phyloP scores from a whole-genome alignment of 2,797 vertebrate species.

The Valencia hispanica region DNA sequence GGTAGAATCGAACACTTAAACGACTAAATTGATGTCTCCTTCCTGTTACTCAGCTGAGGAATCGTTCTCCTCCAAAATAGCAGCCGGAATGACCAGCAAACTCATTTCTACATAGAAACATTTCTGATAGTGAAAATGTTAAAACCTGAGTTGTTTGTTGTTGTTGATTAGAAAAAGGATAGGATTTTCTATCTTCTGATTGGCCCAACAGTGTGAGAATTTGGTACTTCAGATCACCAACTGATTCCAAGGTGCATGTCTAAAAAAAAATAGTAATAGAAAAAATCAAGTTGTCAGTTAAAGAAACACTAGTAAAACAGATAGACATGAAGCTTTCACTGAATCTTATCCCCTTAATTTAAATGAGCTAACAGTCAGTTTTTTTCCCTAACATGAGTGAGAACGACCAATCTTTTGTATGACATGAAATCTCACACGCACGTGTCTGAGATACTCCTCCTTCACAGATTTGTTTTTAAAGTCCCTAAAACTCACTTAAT shows the following conservation, averaged over 20 bases:
- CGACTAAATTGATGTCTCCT: too few species aligned
- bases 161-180: background rate
- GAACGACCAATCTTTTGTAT: constrained; percentile 18
- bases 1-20: background rate
- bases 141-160: too few species aligned
- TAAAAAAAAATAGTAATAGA: background rate
- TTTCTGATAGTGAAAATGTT: too few species aligned
- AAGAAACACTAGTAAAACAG: background rate
- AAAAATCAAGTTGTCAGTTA: background rate
- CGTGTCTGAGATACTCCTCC: constrained; percentile 78
- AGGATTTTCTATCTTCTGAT: background rate
- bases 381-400: constrained; percentile 11
- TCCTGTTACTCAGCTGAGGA: too few species aligned
- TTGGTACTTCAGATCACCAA: too few species aligned
- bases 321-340: constrained; percentile 8
- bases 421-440: constrained; percentile 85
- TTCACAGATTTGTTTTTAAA: constrained; percentile 73
- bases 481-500: constrained; percentile 78
- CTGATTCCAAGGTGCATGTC: background rate
- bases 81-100: too few species aligned
- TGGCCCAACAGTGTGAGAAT: too few species aligned
- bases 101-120: background rate
- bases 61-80: too few species aligned
- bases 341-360: background rate
- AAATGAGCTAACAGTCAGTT: background rate